Percentiles rank a stretch among this genome's conserved stretches.
Evolutionary conservation across 2,797 vertebrate species (phyloP).

Genomic region (Sebastes alutus): DNA sequence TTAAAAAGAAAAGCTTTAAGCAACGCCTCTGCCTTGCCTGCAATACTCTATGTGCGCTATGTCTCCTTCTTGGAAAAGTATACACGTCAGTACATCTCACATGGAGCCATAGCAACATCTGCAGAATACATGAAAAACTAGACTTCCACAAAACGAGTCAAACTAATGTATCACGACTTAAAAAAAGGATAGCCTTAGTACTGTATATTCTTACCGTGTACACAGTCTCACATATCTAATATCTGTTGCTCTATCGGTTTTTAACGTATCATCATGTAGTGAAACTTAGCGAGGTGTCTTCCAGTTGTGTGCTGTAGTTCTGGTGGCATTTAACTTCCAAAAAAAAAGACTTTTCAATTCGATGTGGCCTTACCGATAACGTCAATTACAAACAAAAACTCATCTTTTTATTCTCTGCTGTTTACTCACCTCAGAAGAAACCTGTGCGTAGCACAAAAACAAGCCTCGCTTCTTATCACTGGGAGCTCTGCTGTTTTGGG

Average conservation of each 20-base stretch:
- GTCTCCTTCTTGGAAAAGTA: slow-evolving; percentile 77
- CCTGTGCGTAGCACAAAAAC: slow-evolving; percentile 61
- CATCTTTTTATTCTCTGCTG: slow-evolving; percentile 58
- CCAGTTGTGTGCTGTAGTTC: slow-evolving; percentile 61
- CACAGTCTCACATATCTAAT: slow-evolving; percentile 76
- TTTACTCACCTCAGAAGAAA: slow-evolving; percentile 64
- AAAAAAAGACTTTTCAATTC: slow-evolving; percentile 73
- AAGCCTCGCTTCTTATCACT: slow-evolving; percentile 51
- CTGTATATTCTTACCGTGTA: slow-evolving; percentile 74
- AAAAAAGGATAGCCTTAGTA: slow-evolving; percentile 79
- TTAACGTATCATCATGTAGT: slow-evolving; percentile 54
- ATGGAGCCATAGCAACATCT: slow-evolving; percentile 68
- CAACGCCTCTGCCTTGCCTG: slow-evolving; percentile 99
- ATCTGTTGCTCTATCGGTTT: slow-evolving; percentile 55
- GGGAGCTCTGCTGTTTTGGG: slow-evolving; percentile 39
- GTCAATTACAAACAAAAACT: slow-evolving; percentile 46
- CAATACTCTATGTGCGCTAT: slow-evolving; percentile 90
- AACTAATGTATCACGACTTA: slow-evolving; percentile 57
- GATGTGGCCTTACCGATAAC: slow-evolving; percentile 86
- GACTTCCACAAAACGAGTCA: slow-evolving; percentile 59
- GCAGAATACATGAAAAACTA: slow-evolving; percentile 60
- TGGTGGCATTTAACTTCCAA: slow-evolving; percentile 55
- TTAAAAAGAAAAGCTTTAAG: slow-evolving; percentile 99
- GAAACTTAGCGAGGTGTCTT: slow-evolving; percentile 63
- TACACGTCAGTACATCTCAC: slow-evolving; percentile 71